Evolutionary conservation across 2,797 vertebrate genomes (phyloP).

Genomic region (Pterois miles): DNA sequence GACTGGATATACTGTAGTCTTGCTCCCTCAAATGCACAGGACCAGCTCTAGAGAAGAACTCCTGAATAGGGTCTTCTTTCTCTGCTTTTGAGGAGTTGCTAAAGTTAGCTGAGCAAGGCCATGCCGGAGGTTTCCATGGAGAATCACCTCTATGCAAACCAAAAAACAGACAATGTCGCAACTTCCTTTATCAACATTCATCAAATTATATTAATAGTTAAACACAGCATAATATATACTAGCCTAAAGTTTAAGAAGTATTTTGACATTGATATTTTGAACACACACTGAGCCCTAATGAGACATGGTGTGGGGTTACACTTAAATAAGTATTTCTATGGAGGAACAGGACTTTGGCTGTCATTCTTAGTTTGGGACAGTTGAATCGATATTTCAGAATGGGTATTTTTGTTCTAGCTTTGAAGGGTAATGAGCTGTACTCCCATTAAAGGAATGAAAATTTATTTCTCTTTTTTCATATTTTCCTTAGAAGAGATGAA

Average conservation of each 20-base stretch:
- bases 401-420: not conserved
- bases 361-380: not conserved
- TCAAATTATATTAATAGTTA: not conserved
- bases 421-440: slow-evolving; percentile 39
- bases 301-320: not conserved
- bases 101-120: too few species aligned
- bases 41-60: too few species aligned
- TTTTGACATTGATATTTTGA: not conserved
- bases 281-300: not conserved
- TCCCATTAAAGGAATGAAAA: slow-evolving; percentile 31
- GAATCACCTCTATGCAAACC: too few species aligned
- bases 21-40: too few species aligned
- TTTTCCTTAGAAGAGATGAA: slow-evolving; percentile 50
- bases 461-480: slow-evolving; percentile 24
- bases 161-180: not conserved
- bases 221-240: not conserved
- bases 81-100: too few species aligned
- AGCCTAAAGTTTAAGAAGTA: not conserved
- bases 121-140: too few species aligned
- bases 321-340: not conserved
- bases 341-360: not conserved
- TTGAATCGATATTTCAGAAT: not conserved
- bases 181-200: not conserved
- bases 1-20: too few species aligned
- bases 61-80: too few species aligned